Percentiles rank a stretch among this genome's conserved stretches.
Evolutionary conservation across 2,113 vertebrate species (phyloP).

Genomic region (Cygnus buccinator): DNA sequence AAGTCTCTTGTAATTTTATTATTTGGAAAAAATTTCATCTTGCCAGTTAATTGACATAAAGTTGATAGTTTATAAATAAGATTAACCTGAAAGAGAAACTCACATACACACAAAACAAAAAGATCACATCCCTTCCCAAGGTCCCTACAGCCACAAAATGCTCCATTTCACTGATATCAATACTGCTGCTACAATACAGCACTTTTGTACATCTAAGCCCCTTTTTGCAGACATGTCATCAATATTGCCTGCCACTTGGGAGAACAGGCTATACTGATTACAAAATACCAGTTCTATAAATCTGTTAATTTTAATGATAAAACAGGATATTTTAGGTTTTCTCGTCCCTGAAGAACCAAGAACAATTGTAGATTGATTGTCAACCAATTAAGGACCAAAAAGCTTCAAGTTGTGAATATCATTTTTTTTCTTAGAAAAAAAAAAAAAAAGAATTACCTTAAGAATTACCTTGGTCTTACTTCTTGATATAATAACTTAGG

Average conservation of each 20-base stretch:
- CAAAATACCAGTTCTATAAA: constrained; percentile 27
- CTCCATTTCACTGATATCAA: not conserved
- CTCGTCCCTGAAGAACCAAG: constrained; percentile 24
- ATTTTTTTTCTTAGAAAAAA: not conserved
- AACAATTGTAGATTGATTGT: constrained; percentile 44
- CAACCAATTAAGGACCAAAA: constrained; percentile 29
- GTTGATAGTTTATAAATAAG: constrained; percentile 1
- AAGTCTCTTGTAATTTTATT: not conserved
- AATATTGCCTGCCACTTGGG: not conserved
- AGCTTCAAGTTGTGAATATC: not conserved
- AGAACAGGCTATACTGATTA: constrained; percentile 2
- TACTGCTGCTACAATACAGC: not conserved
- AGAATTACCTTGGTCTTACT: not conserved
- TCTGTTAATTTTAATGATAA: constrained; percentile 53
- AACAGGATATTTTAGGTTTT: constrained; percentile 28
- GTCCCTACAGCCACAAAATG: not conserved
- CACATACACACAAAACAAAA: not conserved
- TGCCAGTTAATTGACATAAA: not conserved
- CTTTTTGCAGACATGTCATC: constrained; percentile 5
- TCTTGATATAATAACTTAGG: not conserved
- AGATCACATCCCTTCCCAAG: not conserved
- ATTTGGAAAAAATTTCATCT: not conserved
- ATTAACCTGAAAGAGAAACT: not conserved
- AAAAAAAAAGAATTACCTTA: not conserved
- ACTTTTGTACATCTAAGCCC: not conserved